Evolutionary conservation across 2,113 vertebrate species (phyloP).

Genomic region (Passer domesticus): DNA sequence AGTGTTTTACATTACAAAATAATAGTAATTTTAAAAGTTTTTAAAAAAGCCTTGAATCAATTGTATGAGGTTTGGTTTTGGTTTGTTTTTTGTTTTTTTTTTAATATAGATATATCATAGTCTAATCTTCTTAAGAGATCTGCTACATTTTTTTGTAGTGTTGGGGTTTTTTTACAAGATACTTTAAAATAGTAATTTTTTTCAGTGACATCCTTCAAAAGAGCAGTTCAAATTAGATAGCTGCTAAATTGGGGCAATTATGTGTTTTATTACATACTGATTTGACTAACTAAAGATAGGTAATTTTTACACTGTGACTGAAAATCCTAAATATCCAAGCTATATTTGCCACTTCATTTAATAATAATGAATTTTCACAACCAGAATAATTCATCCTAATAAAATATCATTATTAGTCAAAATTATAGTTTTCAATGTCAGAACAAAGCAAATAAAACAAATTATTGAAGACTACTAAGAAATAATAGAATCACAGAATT

Average conservation of each 20-base stretch:
- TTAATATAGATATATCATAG: no score
- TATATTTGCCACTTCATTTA: background rate
- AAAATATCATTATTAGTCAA: background rate
- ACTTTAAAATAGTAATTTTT: background rate
- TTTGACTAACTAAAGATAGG: background rate
- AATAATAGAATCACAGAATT: background rate
- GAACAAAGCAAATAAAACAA: background rate
- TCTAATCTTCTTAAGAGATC: background rate
- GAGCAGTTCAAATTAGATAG: background rate
- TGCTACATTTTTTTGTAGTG: accelerated
- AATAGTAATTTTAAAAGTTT: background rate
- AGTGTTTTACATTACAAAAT: background rate
- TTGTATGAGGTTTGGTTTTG: background rate
- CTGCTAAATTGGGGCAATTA: background rate
- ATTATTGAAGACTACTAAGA: background rate
- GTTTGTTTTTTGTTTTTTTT: no score
- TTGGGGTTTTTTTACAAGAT: accelerated
- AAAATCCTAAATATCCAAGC: background rate
- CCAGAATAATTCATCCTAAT: background rate
- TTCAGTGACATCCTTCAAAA: background rate
- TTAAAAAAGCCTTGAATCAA: background rate
- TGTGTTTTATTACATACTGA: background rate
- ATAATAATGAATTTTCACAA: conserved; percentile 13
- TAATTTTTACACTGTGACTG: background rate
- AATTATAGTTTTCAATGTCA: background rate